Evolutionary conservation across 2,113 vertebrate genomes (phyloP), one percentile per base, ranked within the genome.

Genomic region (Myotis yumanensis): DNA sequence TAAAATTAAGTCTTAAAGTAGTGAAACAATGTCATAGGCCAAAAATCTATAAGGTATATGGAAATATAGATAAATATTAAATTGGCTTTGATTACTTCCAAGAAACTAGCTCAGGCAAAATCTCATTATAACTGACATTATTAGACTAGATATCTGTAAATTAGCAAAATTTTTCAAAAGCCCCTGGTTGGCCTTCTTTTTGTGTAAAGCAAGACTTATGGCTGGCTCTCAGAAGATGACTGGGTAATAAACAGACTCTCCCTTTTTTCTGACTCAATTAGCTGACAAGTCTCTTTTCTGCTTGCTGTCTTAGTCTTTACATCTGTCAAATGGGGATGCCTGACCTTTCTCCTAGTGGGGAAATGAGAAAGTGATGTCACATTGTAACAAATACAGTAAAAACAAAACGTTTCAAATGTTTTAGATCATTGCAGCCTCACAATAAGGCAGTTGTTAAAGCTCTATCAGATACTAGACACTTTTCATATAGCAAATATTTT

Each of bases 51-150:
- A 87, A 75, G 40, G 43, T 83, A 85, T 69, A 69, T 69, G 15
- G 23, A 92, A 95, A 40, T 86, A 48, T 46, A 62, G 75, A 75
- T 15, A 54, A 59, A 89, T 80, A 81, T 75, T 92, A 92, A 85
- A 86, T 89, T 93, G 35, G 35, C 92, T 96, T 95, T 88, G 71
- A 77, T 35, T 80, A 73, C 35, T 79, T 93, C 22, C 18, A 85
- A 93, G 76, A 91, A 94, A 82, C 15, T 17, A 90, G 43, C 2
- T 11, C 9, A 81, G 14, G 46, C 11, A 46, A 94, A 81, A 87
- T 81, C 7, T 75, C 75, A 28, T 62, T 68, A 35, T 83, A 88
- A 71, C 8, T 22, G 51, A 75, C 11, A 92, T 10, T n/a, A 73
- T 62, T 89, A 84, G 32, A 91, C 43, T 83, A 57, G 43, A 94